Evolutionary conservation across 2,113 vertebrate species (phyloP), one percentile per base, ranked within the genome.

Genomic region (Nycticebus coucang): DNA sequence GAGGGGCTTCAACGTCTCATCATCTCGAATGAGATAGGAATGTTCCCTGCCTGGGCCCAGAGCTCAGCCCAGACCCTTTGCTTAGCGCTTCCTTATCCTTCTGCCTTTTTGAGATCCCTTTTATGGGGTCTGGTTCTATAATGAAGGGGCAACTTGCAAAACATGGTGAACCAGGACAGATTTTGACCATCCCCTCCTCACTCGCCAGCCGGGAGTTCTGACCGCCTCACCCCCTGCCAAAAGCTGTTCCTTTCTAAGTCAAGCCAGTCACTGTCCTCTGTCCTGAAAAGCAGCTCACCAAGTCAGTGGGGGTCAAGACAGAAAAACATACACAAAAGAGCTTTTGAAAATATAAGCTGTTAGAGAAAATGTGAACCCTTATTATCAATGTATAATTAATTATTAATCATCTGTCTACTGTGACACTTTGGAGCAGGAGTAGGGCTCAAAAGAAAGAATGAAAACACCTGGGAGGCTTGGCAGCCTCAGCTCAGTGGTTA

Each of bases 141-240:
- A 81, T 26, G 17, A 33, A 41, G 6, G 26, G 10, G 53, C 3
- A 5, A 4, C 26, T 37, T 41, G 26, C 55, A 30, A 8, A 13
- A 85, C 6, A 28, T 21, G 1, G 41, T 37, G 77, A 13, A 37
- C 24, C 9, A 33, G n/a, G 7, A 55, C 2, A 10, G 24, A 35
- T 37, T 7, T 9, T 30, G 21, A 4, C 19, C 12, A 6, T 69
- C 6, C 30, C 6, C 11, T 15, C 37, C 4, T 71, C 33, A 33
- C 0, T 12, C 64, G 4, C 15, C 33, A 5, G 22, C 26, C 7
- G 1, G 72, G 9, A n/a, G n/a, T 18, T 85, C 18, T 30, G 22
- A 13, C 22, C 17, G 0, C 1, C 3, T 37, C 12, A 4, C 37
- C 59, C 15, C 37, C 62, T 17, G 37, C 3, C 1, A 0, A 68